Evolutionary conservation across 2,113 vertebrate genomes (phyloP).

Genomic region (Micromys minutus): DNA sequence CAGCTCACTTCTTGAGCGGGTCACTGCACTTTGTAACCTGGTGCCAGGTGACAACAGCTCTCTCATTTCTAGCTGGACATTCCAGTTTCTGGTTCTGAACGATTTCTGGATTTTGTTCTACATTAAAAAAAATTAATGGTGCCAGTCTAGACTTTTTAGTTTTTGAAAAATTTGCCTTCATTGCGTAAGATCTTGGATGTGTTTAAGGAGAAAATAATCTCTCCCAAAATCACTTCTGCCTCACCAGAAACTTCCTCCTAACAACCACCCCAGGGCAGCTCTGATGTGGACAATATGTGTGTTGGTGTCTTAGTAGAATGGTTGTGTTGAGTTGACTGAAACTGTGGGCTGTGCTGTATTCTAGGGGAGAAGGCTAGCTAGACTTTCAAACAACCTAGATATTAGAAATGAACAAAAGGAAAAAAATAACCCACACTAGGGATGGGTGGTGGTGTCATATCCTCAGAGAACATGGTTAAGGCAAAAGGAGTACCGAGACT

Average conservation of each 20-base stretch:
- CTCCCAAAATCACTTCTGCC: neutral
- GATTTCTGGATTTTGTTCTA: constrained; percentile 58
- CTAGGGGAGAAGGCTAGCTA: neutral
- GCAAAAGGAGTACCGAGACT: neutral
- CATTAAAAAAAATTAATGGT: neutral
- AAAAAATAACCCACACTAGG: neutral
- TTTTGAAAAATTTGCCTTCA: neutral
- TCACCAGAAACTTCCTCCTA: neutral
- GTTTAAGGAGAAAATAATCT: neutral
- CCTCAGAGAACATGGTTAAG: neutral
- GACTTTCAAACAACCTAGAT: neutral
- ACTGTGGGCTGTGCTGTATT: neutral
- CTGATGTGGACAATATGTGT: neutral
- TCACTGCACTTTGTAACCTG: neutral
- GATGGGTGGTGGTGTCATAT: neutral
- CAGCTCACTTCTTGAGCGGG: neutral
- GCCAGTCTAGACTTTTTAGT: neutral
- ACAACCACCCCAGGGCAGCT: neutral
- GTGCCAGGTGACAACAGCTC: neutral
- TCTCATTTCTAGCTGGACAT: neutral
- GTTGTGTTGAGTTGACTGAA: neutral
- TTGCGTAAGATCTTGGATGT: neutral
- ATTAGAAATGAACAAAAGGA: neutral
- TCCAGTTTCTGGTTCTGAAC: constrained; percentile 67
- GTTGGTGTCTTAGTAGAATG: neutral